phyloP scores from a whole-genome alignment of 2,888 invertebrate genomes.

The Macrophya alboannulata region DNA sequence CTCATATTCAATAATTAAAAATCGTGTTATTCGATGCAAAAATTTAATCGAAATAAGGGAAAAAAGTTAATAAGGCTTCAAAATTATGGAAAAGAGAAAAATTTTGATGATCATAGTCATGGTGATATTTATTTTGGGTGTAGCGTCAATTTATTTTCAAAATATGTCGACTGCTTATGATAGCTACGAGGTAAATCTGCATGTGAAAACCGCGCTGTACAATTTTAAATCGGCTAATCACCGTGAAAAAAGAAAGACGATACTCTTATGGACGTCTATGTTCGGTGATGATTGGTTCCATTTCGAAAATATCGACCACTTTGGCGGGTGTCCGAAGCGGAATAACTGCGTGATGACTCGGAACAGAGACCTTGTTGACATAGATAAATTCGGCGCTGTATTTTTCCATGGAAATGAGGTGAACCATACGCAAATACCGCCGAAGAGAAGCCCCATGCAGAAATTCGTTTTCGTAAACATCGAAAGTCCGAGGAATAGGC shows the following conservation, averaged over 20 bases:
- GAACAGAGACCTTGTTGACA: slow-evolving; percentile 72
- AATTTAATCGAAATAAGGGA: too few species aligned
- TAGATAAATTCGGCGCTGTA: slow-evolving; percentile 81
- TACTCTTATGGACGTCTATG: slow-evolving; percentile 75
- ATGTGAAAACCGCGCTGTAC: too few species aligned
- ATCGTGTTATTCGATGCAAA: too few species aligned
- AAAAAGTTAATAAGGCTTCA: too few species aligned
- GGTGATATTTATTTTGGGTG: not conserved
- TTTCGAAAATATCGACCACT: slow-evolving; percentile 67
- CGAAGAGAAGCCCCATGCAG: slow-evolving; percentile 77
- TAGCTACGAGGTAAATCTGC: too few species aligned
- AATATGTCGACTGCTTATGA: too few species aligned
- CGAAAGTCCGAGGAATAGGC: slow-evolving; percentile 78
- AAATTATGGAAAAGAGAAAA: too few species aligned
- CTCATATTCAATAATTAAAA: too few species aligned
- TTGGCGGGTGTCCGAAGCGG: slow-evolving; percentile 68
- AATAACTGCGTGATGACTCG: slow-evolving; percentile 80
- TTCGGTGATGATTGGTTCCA: slow-evolving; percentile 70
- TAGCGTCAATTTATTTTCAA: not conserved
- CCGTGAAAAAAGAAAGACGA: slow-evolving; percentile 9
- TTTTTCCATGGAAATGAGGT: slow-evolving; percentile 81
- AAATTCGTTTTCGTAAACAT: slow-evolving; percentile 81
- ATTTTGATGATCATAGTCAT: too few species aligned
- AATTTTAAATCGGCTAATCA: not conserved
- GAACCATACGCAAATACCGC: slow-evolving; percentile 73